Base-by-base conservation (phyloP, 2,888 invertebrate genomes). In the Terebella lapidaria region DNA sequence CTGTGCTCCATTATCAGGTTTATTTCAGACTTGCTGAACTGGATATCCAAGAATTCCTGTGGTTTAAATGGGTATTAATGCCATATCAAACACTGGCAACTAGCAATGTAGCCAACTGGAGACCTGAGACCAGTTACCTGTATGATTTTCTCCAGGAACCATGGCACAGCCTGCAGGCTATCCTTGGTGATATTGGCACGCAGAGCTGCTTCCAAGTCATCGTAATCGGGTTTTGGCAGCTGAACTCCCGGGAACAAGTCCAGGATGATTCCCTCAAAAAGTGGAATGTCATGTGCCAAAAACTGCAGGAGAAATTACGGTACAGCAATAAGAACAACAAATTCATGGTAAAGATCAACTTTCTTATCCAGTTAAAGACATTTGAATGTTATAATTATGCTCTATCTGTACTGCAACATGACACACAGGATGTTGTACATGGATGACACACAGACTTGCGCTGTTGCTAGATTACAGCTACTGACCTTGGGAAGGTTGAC, bases 401-500 rank as follows among this genome's bases (percentile, higher is more conserved):
- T n/a, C n/a, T n/a, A n/a, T n/a, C n/a, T n/a, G n/a, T n/a, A n/a
- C n/a, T n/a, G n/a, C n/a, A n/a, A n/a, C n/a, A n/a, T n/a, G n/a
- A n/a, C n/a, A n/a, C n/a, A n/a, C n/a, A n/a, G n/a, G n/a, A n/a
- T n/a, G n/a, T n/a, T n/a, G n/a, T n/a, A n/a, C n/a, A n/a, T n/a
- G n/a, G n/a, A n/a, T n/a, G n/a, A n/a, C n/a, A n/a, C n/a, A n/a
- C n/a, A n/a, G n/a, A n/a, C n/a, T n/a, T n/a, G n/a, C n/a, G n/a
- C n/a, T n/a, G n/a, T n/a, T n/a, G n/a, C n/a, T n/a, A n/a, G n/a
- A n/a, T n/a, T n/a, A n/a, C n/a, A n/a, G n/a, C n/a, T n/a, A n/a
- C n/a, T n/a, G n/a, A 78, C 79, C 75, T 80, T 80, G 28, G 80
- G 79, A 27, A 79, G 67, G 64, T 80, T 80, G 60, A 80, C 78